Conservation (phyloP, 2,888 invertebrate species). For the Ypsolopha sequella region DNA sequence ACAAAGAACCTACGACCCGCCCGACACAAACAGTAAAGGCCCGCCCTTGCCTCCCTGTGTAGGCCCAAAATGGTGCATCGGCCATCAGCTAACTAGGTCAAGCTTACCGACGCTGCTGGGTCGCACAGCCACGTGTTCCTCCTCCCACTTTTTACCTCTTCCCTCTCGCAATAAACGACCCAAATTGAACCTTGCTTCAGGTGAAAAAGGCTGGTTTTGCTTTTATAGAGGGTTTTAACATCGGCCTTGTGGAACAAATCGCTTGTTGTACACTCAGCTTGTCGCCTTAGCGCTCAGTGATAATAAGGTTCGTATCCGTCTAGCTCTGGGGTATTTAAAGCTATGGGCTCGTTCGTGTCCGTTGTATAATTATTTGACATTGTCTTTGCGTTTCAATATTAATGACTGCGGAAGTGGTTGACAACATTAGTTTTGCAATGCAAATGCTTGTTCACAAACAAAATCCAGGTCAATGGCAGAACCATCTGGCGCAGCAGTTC, state of each 20-base stretch:
- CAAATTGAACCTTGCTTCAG: conserved; percentile 19
- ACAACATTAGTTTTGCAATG: conserved; percentile 12
- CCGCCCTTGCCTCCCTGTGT: conserved; percentile 8
- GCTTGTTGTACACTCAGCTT: conserved; percentile 18
- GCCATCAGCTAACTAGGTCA: conserved; percentile 60
- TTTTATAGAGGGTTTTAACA: conserved; percentile 13
- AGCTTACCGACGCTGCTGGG: conserved; percentile 38
- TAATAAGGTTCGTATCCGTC: conserved; percentile 26
- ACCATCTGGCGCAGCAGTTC: too few species aligned
- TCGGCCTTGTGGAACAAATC: conserved; percentile 38
- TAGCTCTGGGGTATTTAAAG: conserved; percentile 17
- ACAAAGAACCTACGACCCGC: neutral
- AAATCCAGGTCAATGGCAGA: neutral
- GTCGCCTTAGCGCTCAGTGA: conserved; percentile 23
- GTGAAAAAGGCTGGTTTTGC: conserved; percentile 27
- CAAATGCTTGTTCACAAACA: conserved; percentile 4
- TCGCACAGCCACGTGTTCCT: conserved; percentile 43
- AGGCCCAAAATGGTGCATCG: conserved; percentile 51
- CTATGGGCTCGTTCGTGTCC: conserved; percentile 20
- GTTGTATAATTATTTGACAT: conserved; percentile 13
- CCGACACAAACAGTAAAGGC: neutral
- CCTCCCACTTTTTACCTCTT: conserved; percentile 20
- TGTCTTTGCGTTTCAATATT: conserved; percentile 21
- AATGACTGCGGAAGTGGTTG: conserved; percentile 16
- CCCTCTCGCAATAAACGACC: conserved; percentile 12